phyloP scores from a whole-genome alignment of 2,113 vertebrate species.

The Empidonax traillii region DNA sequence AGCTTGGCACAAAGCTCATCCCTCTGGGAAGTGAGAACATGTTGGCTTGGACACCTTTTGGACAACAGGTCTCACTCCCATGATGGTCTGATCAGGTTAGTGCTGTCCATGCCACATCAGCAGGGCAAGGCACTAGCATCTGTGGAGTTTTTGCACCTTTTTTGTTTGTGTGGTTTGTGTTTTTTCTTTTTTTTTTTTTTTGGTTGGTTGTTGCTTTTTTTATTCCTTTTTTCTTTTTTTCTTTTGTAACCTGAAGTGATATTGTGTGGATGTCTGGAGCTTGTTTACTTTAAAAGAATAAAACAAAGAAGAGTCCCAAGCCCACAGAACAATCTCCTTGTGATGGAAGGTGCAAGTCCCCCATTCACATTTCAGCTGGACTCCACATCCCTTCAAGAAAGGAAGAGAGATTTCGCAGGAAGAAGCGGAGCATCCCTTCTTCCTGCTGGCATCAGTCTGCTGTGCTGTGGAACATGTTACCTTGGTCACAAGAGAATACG shows the following conservation, averaged over 20 bases:
- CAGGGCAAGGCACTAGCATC: slow-evolving; percentile 65
- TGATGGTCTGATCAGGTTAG: slow-evolving; percentile 35
- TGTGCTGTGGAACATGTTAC: slow-evolving; percentile 41
- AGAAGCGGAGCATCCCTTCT: neutral
- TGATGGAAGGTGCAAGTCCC: slow-evolving; percentile 54
- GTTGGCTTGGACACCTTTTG: neutral
- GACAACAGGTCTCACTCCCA: slow-evolving; percentile 13
- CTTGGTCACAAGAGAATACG: slow-evolving; percentile 59
- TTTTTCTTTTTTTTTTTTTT: neutral
- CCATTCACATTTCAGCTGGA: slow-evolving; percentile 43
- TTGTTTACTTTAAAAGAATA: neutral
- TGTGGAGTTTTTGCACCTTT: slow-evolving; percentile 65
- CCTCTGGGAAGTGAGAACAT: slow-evolving; percentile 38
- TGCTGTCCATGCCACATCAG: slow-evolving; percentile 64
- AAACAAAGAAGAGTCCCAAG: slow-evolving; percentile 7
- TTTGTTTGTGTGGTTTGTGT: neutral
- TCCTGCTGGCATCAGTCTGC: slow-evolving; percentile 35
- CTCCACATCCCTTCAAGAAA: slow-evolving; percentile 47
- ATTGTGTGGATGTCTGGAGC: neutral
- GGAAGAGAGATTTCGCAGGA: slow-evolving; percentile 24
- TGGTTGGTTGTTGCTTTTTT: neutral
- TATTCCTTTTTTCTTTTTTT: neutral
- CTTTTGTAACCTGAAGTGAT: slow-evolving; percentile 53
- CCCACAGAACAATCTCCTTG: slow-evolving; percentile 41
- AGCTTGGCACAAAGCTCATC: slow-evolving; percentile 65